Evolutionary conservation across 2,888 invertebrate genomes (phyloP), one percentile per base, ranked within the genome.

Genomic region (Tachina grossa): DNA sequence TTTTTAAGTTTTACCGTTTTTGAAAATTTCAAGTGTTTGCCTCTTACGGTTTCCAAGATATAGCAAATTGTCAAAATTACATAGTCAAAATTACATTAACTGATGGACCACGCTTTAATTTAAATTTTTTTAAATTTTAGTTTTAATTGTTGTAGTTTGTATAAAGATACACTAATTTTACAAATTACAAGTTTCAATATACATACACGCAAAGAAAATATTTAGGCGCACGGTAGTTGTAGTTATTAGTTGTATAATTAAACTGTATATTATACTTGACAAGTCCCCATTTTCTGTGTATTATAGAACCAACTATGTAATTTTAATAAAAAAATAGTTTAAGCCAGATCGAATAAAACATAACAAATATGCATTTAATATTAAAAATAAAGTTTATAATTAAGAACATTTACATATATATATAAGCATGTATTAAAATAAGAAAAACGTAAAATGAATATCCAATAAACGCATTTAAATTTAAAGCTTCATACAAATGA

Each of bases 401-500:
- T 39, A 68, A 61, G 43, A 16, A n/a, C 10, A 51, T 14, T 61
- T 2, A 49, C 53, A 31, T 31, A 8, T 19, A 49, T 41, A 71
- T 31, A 11, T 66, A 31, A 53, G 22, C 76, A 76, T 69, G 47
- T 63, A 82, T 69, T 55, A 63, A 22, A 55, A 63, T 8, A 39
- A 22, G 31, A 31, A 1, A 31, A 31, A 31, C 31, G 31, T 3
- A 72, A 55, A 65, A 53, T 10, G 59, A 31, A 53, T 74, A 63
- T 4, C 19, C 47, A 75, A 51, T 49, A 69, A 72, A 79, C 75
- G 63, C 74, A 81, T 72, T 80, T 76, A 66, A 65, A 72, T 76
- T 66, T 47, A 80, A 80, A 81, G 84, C 76, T 84, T 81, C 80
- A 68, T 53, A 90, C 88, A 88, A 87, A 88, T 68, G 31, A n/a